Base-by-base conservation (phyloP, 2,888 invertebrate species). In the Lordiphosa andalusiaca region DNA sequence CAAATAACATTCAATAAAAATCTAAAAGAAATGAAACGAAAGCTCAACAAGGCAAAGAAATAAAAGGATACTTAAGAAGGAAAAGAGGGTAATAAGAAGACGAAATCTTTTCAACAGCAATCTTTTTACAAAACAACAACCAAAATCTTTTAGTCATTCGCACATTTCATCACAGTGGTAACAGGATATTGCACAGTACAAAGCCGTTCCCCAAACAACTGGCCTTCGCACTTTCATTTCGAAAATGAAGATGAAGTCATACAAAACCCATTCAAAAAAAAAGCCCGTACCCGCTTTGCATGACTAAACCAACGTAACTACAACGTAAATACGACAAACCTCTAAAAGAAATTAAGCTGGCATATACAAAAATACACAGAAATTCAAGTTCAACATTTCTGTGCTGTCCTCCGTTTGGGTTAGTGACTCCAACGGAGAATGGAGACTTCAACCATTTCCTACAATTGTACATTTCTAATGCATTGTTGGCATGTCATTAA, bases 371-470 rank as follows among this genome's bases (percentile, higher is more conserved):
- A 21, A 21, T 7, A 21, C n/a, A 61, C n/a, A 44, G 13, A 47
- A 63, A 67, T 75, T 78, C 82, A 78, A 78, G 77, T 78, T 78
- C 82, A 78, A 78, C 83, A 73, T 37, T 48, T 73, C 16, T 52
- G 53, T 46, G 21, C 48, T 64, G 69, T 69, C 80, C 80, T 75
- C 67, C 41, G 67, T 53, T 60, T 60, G 71, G 82, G 77, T 82
- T 77, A 77, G 69, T 77, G 82, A 77, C 75, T 73, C 73, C 25
- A 50, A 59, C 61, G 30, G 10, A 30, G 9, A 30, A 30, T 30
- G 30, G 30, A 57, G 53, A 72, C 54, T 71, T 59, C 69, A 39
- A 21, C 19, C 40, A 59, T 55, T 73, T 52, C 54, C 69, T 53
- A 52, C 55, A 53, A 47, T 16, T 48, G 64, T 47, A 47, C 41